Evolutionary conservation across 2,797 vertebrate genomes (phyloP).

Genomic region (Eptatretus atami): DNA sequence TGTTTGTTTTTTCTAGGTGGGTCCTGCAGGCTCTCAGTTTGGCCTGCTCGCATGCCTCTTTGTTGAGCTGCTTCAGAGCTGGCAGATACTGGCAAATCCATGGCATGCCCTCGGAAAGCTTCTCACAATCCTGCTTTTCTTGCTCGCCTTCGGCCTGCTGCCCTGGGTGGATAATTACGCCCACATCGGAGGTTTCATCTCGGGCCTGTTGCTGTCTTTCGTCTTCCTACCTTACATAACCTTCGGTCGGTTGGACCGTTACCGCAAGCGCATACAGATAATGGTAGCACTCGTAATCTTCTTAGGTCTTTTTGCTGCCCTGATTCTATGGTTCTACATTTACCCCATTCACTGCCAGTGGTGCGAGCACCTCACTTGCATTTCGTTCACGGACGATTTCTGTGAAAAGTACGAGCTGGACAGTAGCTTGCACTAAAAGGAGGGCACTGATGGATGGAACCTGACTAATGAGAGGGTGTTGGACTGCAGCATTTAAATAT

Average conservation of each 20-base stretch:
- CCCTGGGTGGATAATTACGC: slow-evolving; percentile 98
- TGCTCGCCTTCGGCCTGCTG: slow-evolving; percentile 69
- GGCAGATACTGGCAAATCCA: slow-evolving; percentile 86
- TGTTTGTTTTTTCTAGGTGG: slow-evolving; percentile 27
- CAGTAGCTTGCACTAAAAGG: slow-evolving; percentile 35
- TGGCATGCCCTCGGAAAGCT: slow-evolving; percentile 84
- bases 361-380: slow-evolving; percentile 89
- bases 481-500: too few species aligned
- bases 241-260: slow-evolving; percentile 76
- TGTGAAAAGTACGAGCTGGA: slow-evolving; percentile 97
- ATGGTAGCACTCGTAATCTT: slow-evolving; percentile 63
- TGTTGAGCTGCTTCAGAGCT: slow-evolving; percentile 91
- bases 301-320: slow-evolving; percentile 56
- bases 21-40: slow-evolving; percentile 82
- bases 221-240: slow-evolving; percentile 93
- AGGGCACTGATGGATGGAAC: too few species aligned
- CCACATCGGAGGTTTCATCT: slow-evolving; percentile 73
- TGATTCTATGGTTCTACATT: slow-evolving; percentile 77
- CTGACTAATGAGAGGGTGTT: too few species aligned
- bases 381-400: slow-evolving; percentile 98
- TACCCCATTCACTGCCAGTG: slow-evolving; percentile 73
- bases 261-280: slow-evolving; percentile 89
- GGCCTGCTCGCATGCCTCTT: slow-evolving; percentile 88
- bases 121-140: slow-evolving; percentile 59
- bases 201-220: slow-evolving; percentile 84